Percentiles rank a stretch among this genome's conserved stretches.
Conservation (phyloP, 2,797 vertebrate species). For the Brachyalestes nurse region DNA sequence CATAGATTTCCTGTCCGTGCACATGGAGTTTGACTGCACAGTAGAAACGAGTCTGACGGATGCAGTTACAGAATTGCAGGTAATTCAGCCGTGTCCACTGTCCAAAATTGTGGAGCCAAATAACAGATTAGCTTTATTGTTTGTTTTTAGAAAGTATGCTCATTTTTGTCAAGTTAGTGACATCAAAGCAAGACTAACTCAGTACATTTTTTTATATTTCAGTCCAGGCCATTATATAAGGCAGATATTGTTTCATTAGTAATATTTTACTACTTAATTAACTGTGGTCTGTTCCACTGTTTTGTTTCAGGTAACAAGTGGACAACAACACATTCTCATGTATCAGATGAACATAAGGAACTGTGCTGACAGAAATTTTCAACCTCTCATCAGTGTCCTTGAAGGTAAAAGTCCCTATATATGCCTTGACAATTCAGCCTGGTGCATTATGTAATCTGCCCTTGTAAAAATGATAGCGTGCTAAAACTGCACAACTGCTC, state of each 20-base stretch:
- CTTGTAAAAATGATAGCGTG: neutral
- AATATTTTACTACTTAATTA: neutral
- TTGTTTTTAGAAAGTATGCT: neutral
- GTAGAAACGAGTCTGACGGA: slow-evolving; percentile 35
- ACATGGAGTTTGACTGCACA: slow-evolving; percentile 61
- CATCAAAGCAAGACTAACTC: neutral
- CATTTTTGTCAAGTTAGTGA: neutral
- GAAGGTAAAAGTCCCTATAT: slow-evolving; percentile 56
- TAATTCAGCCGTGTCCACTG: slow-evolving; percentile 25
- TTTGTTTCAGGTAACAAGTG: slow-evolving; percentile 51
- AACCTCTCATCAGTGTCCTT: slow-evolving; percentile 50
- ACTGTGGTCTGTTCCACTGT: neutral
- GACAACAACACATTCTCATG: slow-evolving; percentile 59
- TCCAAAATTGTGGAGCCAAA: neutral
- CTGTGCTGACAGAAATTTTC: slow-evolving; percentile 53
- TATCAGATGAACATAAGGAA: slow-evolving; percentile 56
- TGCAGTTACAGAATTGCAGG: slow-evolving; percentile 52
- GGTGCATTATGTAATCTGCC: slow-evolving; percentile 4
- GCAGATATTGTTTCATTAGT: neutral
- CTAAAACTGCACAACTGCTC: neutral
- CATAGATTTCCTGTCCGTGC: slow-evolving; percentile 63
- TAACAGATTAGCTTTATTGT: neutral
- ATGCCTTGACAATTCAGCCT: neutral
- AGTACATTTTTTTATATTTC: neutral
- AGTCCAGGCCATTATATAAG: neutral